A percentile compares a stretch with the other conserved stretches of the same genome.
Conservation (phyloP, 2,113 vertebrate genomes). For the Labeo catla region DNA sequence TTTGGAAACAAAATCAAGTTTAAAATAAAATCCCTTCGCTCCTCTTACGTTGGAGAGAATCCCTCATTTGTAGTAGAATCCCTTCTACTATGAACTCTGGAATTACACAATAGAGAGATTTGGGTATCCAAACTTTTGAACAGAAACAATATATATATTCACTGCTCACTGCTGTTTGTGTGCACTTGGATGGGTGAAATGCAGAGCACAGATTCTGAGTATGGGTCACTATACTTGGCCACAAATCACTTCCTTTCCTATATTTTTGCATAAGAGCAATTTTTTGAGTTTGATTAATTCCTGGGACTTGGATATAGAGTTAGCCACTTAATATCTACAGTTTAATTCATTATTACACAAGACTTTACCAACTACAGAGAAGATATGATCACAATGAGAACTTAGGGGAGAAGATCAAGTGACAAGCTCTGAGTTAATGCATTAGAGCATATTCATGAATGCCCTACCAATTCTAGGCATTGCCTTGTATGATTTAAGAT, state of each 20-base stretch:
- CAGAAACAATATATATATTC: no score
- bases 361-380: no score
- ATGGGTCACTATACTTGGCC: no score
- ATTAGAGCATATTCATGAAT: constrained; percentile 7
- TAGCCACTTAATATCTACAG: no score
- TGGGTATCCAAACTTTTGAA: neutral
- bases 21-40: neutral
- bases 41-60: neutral
- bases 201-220: no score
- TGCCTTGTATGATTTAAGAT: neutral
- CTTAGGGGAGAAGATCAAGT: neutral
- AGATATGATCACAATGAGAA: neutral
- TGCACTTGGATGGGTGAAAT: no score
- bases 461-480: neutral
- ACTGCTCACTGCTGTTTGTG: no score
- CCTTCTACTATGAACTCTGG: neutral
- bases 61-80: neutral
- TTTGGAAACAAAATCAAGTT: constrained; percentile 4
- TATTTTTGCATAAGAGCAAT: no score
- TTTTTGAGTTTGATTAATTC: no score
- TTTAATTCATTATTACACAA: no score
- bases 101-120: neutral
- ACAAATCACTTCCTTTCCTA: no score
- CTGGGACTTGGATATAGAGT: no score
- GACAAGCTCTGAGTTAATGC: neutral